Evolutionary conservation across 1,140 invertebrate species (phyloP).

Genomic region (Heliothis virescens): DNA sequence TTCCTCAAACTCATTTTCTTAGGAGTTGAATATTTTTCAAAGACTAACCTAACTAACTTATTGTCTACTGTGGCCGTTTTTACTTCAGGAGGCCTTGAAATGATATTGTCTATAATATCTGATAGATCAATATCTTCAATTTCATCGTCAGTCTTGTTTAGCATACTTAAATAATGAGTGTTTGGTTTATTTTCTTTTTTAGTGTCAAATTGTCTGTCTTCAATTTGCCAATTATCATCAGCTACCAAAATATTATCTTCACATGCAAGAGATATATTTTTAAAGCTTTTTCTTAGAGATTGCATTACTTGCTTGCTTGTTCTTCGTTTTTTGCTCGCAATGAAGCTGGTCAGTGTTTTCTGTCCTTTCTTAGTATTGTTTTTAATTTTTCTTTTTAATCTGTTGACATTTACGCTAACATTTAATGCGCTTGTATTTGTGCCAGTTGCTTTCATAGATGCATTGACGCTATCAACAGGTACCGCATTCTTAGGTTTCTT

Average conservation of each 20-base stretch:
- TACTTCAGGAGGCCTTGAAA: constrained; percentile 70
- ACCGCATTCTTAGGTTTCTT: constrained; percentile 73
- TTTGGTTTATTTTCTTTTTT: constrained; percentile 57
- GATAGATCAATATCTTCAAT: constrained; percentile 86
- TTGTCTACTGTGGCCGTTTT: constrained; percentile 74
- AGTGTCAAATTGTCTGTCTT: constrained; percentile 10
- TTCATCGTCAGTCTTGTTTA: constrained; percentile 84
- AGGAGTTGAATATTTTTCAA: constrained; percentile 69
- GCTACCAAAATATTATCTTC: constrained; percentile 32
- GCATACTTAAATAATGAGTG: constrained; percentile 61
- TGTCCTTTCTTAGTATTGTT: constrained; percentile 61
- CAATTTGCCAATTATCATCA: constrained; percentile 11
- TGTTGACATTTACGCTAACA: constrained; percentile 75
- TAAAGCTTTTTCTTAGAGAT: constrained; percentile 60
- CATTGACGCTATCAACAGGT: constrained; percentile 56
- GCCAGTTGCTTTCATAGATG: constrained; percentile 68
- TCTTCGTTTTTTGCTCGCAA: constrained; percentile 67
- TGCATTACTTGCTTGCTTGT: constrained; percentile 56
- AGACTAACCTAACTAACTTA: constrained; percentile 76
- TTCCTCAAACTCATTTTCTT: constrained; percentile 56
- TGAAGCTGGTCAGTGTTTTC: constrained; percentile 77
- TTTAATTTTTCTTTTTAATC: constrained; percentile 71
- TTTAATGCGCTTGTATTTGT: constrained; percentile 66
- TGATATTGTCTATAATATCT: constrained; percentile 87
- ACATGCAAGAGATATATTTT: constrained; percentile 60